Conservation (phyloP, 1,140 invertebrate species). For the Spodoptera litura region DNA sequence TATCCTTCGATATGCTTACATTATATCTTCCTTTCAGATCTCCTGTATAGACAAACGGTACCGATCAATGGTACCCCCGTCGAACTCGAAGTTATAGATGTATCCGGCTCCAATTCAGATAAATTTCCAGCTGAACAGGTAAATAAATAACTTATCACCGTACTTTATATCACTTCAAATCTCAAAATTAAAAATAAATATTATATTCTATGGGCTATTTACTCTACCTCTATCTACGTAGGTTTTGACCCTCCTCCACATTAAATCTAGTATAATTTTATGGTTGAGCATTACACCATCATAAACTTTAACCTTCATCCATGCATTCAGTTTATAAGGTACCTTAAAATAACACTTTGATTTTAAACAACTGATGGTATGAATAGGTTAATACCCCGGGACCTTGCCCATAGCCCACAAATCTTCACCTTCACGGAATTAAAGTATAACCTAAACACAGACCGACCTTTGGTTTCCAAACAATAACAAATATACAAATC, state of each 20-base stretch:
- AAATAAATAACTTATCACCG: constrained; percentile 46
- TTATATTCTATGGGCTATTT: constrained; percentile 1
- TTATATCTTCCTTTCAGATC: constrained; percentile 87
- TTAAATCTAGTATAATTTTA: constrained; percentile 15
- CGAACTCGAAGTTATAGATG: constrained; percentile 92
- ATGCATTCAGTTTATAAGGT: constrained; percentile 14
- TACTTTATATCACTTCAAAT: constrained; percentile 4
- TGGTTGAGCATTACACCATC: constrained; percentile 12
- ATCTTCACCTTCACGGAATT: constrained; percentile 65
- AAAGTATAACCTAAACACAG: constrained; percentile 56
- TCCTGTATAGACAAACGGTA: constrained; percentile 91
- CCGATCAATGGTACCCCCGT: constrained; percentile 89
- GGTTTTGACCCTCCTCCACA: constrained; percentile 14
- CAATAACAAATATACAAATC: constrained; percentile 63
- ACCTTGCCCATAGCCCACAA: constrained; percentile 60
- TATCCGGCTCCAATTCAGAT: constrained; percentile 88
- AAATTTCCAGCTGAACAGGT: constrained; percentile 86
- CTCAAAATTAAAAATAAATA: constrained; percentile 5
- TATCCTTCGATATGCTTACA: constrained; percentile 12
- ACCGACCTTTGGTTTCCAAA: constrained; percentile 66
- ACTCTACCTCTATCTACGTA: not conserved
- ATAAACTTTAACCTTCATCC: constrained; percentile 31
- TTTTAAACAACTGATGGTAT: not conserved
- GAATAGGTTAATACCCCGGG: constrained; percentile 36
- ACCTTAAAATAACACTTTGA: constrained; percentile 4